phyloP scores from a whole-genome alignment of 2,113 vertebrate species.

The Salminus brasiliensis region DNA sequence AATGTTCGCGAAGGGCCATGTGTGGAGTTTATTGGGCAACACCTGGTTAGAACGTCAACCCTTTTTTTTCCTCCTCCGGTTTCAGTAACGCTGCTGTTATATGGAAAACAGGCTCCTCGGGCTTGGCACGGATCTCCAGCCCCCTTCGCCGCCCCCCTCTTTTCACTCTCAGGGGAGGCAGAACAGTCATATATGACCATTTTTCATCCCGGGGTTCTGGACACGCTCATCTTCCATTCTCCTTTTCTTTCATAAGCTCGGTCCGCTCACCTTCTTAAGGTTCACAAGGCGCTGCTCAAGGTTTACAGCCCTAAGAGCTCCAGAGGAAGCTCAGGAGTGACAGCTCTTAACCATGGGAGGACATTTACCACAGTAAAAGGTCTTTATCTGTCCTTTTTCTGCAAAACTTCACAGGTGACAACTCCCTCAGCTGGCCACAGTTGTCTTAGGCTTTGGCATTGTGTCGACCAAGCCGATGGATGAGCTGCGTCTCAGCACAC shows the following conservation, averaged over 20 bases:
- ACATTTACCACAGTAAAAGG: no score
- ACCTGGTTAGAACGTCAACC: slow-evolving; percentile 41
- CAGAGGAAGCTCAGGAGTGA: neutral
- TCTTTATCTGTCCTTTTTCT: no score
- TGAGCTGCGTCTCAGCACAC: no score
- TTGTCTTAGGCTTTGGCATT: no score
- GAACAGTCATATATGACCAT: slow-evolving; percentile 36
- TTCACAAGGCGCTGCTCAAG: no score
- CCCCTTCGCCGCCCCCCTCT: neutral
- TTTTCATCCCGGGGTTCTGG: slow-evolving; percentile 18
- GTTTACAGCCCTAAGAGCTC: neutral
- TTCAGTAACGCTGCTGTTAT: slow-evolving; percentile 9
- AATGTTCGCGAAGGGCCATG: slow-evolving; percentile 44
- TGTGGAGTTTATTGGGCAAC: slow-evolving; percentile 51
- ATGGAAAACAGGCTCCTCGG: slow-evolving; percentile 48
- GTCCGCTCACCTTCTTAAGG: neutral
- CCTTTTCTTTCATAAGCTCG: neutral
- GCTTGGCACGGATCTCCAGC: slow-evolving; percentile 1
- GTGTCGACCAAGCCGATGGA: no score
- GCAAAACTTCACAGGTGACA: neutral
- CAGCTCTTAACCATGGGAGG: no score
- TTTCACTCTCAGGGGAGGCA: slow-evolving; percentile 1
- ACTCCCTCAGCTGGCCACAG: no score
- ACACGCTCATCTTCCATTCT: slow-evolving; percentile 9
- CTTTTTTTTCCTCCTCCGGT: neutral